These are phyloP conservation scores for Knipowitschia caucasica DNA, from an alignment of 2,797 vertebrate species.

Conservation along the genomic window DNA sequence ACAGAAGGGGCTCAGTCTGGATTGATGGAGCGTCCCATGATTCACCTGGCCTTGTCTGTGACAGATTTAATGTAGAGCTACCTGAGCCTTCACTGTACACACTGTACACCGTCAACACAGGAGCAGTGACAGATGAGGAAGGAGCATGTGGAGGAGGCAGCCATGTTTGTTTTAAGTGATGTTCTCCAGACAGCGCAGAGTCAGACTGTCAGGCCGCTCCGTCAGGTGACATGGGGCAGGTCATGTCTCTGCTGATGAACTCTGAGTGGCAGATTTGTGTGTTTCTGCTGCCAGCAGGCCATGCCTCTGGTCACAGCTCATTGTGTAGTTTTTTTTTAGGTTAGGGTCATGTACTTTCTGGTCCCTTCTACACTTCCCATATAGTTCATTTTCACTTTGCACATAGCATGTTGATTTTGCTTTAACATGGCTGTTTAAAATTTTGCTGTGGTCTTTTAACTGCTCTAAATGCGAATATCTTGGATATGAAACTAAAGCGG, in stretches of 20 bases:
- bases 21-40: conserved; percentile 13
- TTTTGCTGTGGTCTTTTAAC: too few species aligned
- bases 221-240: conserved; percentile 50
- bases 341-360: too few species aligned
- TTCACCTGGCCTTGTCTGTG: conserved; percentile 28
- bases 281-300: too few species aligned
- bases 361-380: too few species aligned
- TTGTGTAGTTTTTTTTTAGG: too few species aligned
- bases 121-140: conserved; percentile 38
- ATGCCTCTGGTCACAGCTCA: too few species aligned
- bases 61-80: conserved; percentile 26
- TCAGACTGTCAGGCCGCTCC: conserved; percentile 29
- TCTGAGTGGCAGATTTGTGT: conserved; percentile 21
- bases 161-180: conserved; percentile 14
- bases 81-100: conserved; percentile 13
- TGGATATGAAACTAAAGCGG: too few species aligned
- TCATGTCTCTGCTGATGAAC: conserved; percentile 47
- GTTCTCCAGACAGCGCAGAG: conserved; percentile 15
- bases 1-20: not conserved
- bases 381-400: too few species aligned
- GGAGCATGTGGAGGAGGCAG: conserved; percentile 23
- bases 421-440: too few species aligned
- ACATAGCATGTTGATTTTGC: too few species aligned
- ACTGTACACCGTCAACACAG: conserved; percentile 15
- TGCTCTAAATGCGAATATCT: too few species aligned